These are phyloP conservation scores for Pogoniulus pusillus DNA, from an alignment of 2,797 vertebrate genomes.

Conservation along the genomic window DNA sequence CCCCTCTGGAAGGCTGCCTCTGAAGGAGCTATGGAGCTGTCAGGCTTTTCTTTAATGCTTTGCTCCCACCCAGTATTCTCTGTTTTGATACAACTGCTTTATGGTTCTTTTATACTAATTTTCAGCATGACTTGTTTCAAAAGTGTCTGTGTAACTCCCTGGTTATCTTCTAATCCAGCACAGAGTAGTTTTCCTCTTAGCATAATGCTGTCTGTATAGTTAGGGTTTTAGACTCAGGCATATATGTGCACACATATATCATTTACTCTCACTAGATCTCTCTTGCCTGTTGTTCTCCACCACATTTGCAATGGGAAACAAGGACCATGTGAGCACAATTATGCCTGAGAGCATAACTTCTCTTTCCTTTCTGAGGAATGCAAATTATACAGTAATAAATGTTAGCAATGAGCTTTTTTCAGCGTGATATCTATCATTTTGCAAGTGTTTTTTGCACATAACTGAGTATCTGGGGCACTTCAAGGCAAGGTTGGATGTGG, in stretches of 20 bases:
- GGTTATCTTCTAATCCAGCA: neutral
- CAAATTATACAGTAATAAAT: neutral
- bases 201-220: fast-evolving
- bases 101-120: neutral
- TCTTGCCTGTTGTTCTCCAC: neutral
- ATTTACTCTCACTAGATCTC: neutral
- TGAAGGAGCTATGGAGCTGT: fast-evolving
- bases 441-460: neutral
- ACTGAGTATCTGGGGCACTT: no score
- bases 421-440: neutral
- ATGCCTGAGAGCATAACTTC: neutral
- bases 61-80: neutral
- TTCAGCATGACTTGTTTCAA: neutral
- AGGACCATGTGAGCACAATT: neutral
- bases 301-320: neutral
- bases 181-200: neutral
- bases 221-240: neutral
- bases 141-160: neutral
- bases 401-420: neutral
- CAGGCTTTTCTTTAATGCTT: fast-evolving
- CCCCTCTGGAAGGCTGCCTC: neutral
- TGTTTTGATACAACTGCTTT: neutral
- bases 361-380: neutral
- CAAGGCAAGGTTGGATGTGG: no score
- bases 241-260: fast-evolving